Evolutionary conservation across 2,888 invertebrate genomes (phyloP).

Genomic region (Chymomyza caudatula): DNA sequence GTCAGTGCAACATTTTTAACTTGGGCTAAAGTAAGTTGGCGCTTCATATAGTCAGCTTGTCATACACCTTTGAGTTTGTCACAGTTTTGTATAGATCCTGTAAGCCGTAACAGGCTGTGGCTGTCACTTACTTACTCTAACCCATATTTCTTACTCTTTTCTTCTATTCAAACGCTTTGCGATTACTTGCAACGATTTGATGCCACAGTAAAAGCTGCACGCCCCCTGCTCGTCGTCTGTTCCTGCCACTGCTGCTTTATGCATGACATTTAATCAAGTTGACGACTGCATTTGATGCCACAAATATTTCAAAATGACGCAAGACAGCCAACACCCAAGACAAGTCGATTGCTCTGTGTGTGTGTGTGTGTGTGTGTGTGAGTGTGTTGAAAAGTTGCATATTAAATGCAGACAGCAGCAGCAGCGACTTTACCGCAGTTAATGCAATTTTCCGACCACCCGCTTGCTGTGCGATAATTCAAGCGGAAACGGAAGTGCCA

Average conservation of each 20-base stretch:
- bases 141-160: slow-evolving; percentile 31
- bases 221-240: slow-evolving; percentile 8
- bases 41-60: too few species aligned
- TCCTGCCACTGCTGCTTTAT: slow-evolving; percentile 57
- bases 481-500: slow-evolving; percentile 72
- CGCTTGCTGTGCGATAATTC: slow-evolving; percentile 66
- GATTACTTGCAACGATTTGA: slow-evolving; percentile 40
- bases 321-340: slow-evolving; percentile 49
- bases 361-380: slow-evolving; percentile 12
- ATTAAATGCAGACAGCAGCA: slow-evolving; percentile 63
- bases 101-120: slow-evolving; percentile 3
- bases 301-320: slow-evolving; percentile 73
- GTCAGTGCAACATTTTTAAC: too few species aligned
- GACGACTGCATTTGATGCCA: slow-evolving; percentile 73
- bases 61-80: background rate
- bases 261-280: slow-evolving; percentile 73
- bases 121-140: background rate
- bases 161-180: slow-evolving; percentile 53
- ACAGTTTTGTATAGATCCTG: background rate
- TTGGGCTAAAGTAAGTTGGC: too few species aligned
- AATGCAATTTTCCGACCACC: slow-evolving; percentile 63
- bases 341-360: slow-evolving; percentile 20
- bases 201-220: background rate
- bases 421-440: slow-evolving; percentile 62
- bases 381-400: slow-evolving; percentile 62